phyloP scores from a whole-genome alignment of 2,797 vertebrate species.

The Bradypodion ventrale region DNA sequence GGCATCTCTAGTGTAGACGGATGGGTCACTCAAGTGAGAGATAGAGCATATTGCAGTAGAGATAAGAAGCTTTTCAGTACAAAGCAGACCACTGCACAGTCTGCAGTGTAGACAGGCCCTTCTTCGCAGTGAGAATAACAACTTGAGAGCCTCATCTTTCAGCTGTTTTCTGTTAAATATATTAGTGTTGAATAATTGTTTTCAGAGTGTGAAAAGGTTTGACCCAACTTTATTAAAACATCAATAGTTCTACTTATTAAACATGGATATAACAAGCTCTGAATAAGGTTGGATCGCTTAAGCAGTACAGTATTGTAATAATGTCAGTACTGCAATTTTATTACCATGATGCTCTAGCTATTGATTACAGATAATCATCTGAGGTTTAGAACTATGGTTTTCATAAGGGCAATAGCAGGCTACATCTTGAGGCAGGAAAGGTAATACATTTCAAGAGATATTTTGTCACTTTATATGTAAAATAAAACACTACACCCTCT shows the following conservation, averaged over 20 bases:
- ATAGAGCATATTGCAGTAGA: too few species aligned
- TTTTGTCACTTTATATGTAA: conserved; percentile 28
- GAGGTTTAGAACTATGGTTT: conserved; percentile 65
- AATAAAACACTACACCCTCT: conserved; percentile 13
- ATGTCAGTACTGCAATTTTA: conserved; percentile 81
- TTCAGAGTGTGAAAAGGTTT: conserved; percentile 28
- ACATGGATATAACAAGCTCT: conserved; percentile 58
- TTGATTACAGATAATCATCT: conserved; percentile 80
- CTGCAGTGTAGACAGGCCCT: too few species aligned
- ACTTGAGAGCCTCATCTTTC: conserved; percentile 4
- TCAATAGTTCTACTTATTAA: conserved; percentile 73
- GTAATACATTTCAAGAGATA: conserved; percentile 35
- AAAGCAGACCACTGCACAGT: too few species aligned
- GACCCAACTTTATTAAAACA: conserved; percentile 62
- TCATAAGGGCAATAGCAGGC: conserved; percentile 57
- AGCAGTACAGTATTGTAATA: conserved; percentile 77
- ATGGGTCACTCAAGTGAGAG: too few species aligned
- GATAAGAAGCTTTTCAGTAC: too few species aligned
- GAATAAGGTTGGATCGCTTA: conserved; percentile 70
- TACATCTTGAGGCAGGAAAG: conserved; percentile 39
- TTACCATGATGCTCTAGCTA: conserved; percentile 74
- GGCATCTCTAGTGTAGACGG: too few species aligned
- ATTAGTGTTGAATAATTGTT: conserved; percentile 20
- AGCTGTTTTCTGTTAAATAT: conserved; percentile 26
- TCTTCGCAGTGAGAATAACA: not conserved